Conservation (phyloP, 2,888 invertebrate species). For the Acleris holmiana region DNA sequence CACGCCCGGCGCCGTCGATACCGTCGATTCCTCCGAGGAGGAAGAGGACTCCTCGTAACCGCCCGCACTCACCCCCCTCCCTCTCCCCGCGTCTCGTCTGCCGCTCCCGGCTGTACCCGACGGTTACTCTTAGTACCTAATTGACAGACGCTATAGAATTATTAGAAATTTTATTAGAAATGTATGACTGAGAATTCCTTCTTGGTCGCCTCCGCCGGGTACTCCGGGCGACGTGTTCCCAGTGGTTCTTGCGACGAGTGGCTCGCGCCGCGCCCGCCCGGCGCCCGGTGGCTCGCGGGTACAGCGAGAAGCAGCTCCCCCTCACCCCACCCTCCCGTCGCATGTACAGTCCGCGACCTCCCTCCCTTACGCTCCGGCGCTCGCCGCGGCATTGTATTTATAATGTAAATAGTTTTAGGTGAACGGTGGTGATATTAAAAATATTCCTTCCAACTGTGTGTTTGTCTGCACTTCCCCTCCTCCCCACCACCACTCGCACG, state of each 20-base stretch:
- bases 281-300: too few species aligned
- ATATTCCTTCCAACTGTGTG: conserved; percentile 62
- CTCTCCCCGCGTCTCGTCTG: conserved; percentile 22
- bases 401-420: conserved; percentile 81
- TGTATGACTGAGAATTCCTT: too few species aligned
- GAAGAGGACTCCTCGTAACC: conserved; percentile 53
- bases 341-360: conserved; percentile 68
- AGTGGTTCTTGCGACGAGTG: too few species aligned
- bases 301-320: neutral
- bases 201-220: too few species aligned
- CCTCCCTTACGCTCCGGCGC: conserved; percentile 41
- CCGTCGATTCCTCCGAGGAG: conserved; percentile 76
- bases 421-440: conserved; percentile 77
- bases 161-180: too few species aligned
- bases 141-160: too few species aligned
- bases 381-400: conserved; percentile 64
- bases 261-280: too few species aligned
- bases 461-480: conserved; percentile 64
- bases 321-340: conserved; percentile 43
- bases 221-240: too few species aligned
- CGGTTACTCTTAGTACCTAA: too few species aligned
- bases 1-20: conserved; percentile 71
- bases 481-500: conserved; percentile 10
- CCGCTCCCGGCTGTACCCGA: conserved; percentile 44
- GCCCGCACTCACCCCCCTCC: conserved; percentile 18